Base-by-base conservation (phyloP, 2,888 invertebrate species). In the Liposcelis brunnea region DNA sequence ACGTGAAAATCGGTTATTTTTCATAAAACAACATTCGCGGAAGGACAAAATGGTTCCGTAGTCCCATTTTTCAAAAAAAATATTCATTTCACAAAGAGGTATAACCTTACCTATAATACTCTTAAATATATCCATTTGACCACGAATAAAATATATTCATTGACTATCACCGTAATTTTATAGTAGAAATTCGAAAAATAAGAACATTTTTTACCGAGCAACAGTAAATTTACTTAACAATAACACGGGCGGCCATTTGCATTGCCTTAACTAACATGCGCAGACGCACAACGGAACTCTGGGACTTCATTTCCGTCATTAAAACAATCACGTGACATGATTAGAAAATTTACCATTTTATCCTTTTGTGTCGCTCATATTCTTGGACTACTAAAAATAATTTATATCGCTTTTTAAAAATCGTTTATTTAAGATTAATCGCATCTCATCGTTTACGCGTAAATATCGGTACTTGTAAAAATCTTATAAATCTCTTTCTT, bases 201-300 rank as follows among this genome's bases (percentile, higher is more conserved):
- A 59, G 60, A 59, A 64, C 65, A 60, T 62, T 63, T 63, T 49
- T 62, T 60, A 59, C 60, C 62, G 60, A 61, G 61, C 63, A 62
- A 66, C 61, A 64, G 61, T 63, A 63, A 53, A 52, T 52, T 52
- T 53, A 52, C 49, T 51, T 82, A 89, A 90, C 89, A 90, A 90
- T 87, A 90, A 90, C 89, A 91, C 87, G 85, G 80, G 86, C 81
- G 87, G 90, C 90, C 90, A 91, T 91, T 90, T 89, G 86, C 84
- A 86, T 84, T 87, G 79, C 78, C 59, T 58, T 73, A 74, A 74
- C 74, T 72, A 75, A 74, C 75, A 74, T 78, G 78, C 78, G 77
- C 78, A 65, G 40, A 6, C 26, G 40, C 21, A 21, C 12, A 3
- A 21, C 18, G 16, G 35, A 40, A 40, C 19, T 40, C 18, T 19